phyloP scores from a whole-genome alignment of 2,888 invertebrate species.

The Syrista parreyssii region DNA sequence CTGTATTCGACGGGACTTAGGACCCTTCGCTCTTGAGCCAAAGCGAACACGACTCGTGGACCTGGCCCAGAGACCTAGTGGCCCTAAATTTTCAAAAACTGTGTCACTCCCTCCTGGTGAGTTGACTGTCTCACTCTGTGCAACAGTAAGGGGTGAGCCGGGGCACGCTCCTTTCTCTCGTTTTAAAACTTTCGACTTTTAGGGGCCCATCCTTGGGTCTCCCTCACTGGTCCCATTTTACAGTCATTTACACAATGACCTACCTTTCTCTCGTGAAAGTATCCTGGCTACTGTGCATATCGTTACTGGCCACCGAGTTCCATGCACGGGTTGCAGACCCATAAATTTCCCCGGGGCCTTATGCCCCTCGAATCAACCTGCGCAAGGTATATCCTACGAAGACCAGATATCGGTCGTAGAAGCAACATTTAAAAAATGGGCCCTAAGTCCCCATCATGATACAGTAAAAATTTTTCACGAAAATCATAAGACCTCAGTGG shows the following conservation, averaged over 20 bases:
- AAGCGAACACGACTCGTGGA: neutral
- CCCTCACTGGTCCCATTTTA: neutral
- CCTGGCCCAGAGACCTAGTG: constrained; percentile 35
- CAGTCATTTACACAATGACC: constrained; percentile 1
- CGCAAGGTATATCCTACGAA: neutral
- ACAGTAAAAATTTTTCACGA: neutral
- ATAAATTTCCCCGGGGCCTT: constrained; percentile 28
- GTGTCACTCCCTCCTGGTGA: constrained; percentile 21
- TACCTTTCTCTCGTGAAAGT: neutral
- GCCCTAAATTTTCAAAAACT: constrained; percentile 41
- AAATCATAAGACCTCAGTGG: neutral
- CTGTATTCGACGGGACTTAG: neutral
- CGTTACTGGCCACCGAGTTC: constrained; percentile 19
- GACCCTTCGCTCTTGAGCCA: neutral
- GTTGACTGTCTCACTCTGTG: neutral
- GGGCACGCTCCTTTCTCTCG: constrained; percentile 18
- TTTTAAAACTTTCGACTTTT: constrained; percentile 34
- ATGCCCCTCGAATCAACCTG: constrained; percentile 13
- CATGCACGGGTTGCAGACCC: constrained; percentile 31
- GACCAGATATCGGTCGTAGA: neutral
- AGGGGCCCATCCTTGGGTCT: constrained; percentile 15
- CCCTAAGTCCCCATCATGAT: neutral
- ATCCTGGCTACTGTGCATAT: constrained; percentile 7
- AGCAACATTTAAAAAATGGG: neutral
- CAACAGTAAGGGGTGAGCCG: neutral